These are phyloP conservation scores for Botrylloides violaceus DNA, from an alignment of 23 tunicate species.

Conservation along the genomic window DNA sequence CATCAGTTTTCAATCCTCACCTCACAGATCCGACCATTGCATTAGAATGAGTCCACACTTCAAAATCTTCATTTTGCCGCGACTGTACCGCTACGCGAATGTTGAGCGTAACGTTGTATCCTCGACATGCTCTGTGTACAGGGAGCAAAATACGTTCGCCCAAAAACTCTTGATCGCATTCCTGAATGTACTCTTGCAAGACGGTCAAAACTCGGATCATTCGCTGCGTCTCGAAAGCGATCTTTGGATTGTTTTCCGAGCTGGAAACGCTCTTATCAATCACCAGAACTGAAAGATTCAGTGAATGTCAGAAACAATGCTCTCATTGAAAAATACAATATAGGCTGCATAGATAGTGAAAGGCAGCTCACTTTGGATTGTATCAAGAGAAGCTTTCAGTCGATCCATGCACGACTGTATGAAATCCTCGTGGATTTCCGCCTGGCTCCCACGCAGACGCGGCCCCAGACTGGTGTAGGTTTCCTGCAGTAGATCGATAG, in stretches of 20 bases:
- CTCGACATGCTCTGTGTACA: constrained; percentile 13
- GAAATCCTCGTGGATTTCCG: constrained; percentile 28
- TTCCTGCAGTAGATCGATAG: constrained; percentile 29
- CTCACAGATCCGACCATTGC: constrained; percentile 27
- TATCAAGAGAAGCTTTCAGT: constrained; percentile 21
- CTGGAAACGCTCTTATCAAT: constrained; percentile 9
- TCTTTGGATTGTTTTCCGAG: constrained; percentile 13
- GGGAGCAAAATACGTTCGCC: constrained; percentile 22
- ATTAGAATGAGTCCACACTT: constrained; percentile 29
- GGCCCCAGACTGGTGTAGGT: constrained; percentile 28
- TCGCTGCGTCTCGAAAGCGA: constrained; percentile 7
- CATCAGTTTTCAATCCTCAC: no score
- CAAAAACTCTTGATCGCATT: constrained; percentile 27
- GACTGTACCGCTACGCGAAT: constrained; percentile 17
- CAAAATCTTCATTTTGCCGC: constrained; percentile 22
- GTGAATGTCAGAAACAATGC: neutral
- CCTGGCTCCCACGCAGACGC: constrained; percentile 16
- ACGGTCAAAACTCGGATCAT: constrained; percentile 28
- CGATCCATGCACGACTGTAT: constrained; percentile 26
- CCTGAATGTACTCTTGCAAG: constrained; percentile 19
- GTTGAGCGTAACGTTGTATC: neutral
- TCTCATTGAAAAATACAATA: neutral
- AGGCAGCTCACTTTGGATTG: constrained; percentile 10
- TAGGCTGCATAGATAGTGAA: neutral
- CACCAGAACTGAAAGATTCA: constrained; percentile 7